Base-by-base conservation (phyloP, 1,140 invertebrate species). In the Bradynema listronoti region DNA sequence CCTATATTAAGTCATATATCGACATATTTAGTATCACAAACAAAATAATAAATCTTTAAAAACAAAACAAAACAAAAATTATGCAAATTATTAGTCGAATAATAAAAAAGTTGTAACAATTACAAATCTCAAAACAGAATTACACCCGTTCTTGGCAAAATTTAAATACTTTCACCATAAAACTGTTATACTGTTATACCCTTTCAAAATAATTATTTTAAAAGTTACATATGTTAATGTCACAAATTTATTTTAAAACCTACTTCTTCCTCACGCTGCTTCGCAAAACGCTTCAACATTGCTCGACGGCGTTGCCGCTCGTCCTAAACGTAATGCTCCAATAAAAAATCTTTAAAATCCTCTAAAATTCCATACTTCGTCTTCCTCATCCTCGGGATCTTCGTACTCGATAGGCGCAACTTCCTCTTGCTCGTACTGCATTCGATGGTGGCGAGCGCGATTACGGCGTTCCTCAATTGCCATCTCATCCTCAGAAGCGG, bases 271-370 rank as follows among this genome's bases (percentile, higher is more conserved):
- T 79, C 78, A 62, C 86, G 85, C 6, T 84, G 83, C 2, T 87
- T 69, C 46, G 87, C 85, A 63, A 83, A 82, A 63, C 86, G 83
- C 56, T 85, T 83, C 14, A 90, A 75, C 55, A 84, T 82, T 45
- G 85, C 83, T 58, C 91, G 83, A 43, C 88, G 80, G 67, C 83
- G 83, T 75, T 92, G 89, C 69, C 92, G 86, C 80, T 91, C 89
- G 33, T 84, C 83, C 72, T 88, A 87, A 60, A 86, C 87, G 0
- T 88, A 71, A 59, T 85, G 83, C 22, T 83, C 84, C 74, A 16
- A 33, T 4, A 27, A 58, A 3, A 32, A 24, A 53, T 61, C 42
- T 47, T 16, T 16, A 27, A n/a, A 53, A 29, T 16, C 14, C 19
- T 34, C 32, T 19, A 32, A 53, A 2, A n/a, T 56, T 25, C 22